A percentile compares a stretch with the other conserved stretches of the same genome.
Conservation (phyloP, 2,888 invertebrate genomes). For the Gymnoscelis rufifasciata region DNA sequence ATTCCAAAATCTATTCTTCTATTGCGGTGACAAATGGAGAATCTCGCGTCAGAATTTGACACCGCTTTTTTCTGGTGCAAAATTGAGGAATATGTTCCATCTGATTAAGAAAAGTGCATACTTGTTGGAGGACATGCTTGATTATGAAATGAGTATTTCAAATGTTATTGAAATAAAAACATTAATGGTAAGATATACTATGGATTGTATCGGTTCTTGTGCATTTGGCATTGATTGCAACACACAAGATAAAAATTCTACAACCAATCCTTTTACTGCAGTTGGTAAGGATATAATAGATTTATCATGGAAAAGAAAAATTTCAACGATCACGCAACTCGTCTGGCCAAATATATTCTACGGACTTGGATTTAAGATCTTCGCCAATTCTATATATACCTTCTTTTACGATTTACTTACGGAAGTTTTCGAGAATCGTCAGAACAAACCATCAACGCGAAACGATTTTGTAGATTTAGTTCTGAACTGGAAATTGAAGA, state of each 20-base stretch:
- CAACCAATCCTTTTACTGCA: conserved; percentile 35
- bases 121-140: conserved; percentile 30
- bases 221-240: conserved; percentile 41
- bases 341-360: conserved; percentile 44
- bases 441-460: conserved; percentile 33
- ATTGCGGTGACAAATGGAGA: conserved; percentile 36
- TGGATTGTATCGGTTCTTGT: conserved; percentile 40
- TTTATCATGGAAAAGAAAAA: conserved; percentile 24
- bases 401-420: conserved; percentile 39
- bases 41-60: conserved; percentile 36
- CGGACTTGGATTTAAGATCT: conserved; percentile 31
- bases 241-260: conserved; percentile 30
- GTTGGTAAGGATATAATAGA: conserved; percentile 34
- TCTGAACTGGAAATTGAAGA: conserved; percentile 37
- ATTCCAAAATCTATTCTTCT: conserved; percentile 36
- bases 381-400: conserved; percentile 29
- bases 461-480: conserved; percentile 51
- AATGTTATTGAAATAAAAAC: conserved; percentile 26
- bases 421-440: conserved; percentile 36
- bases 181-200: conserved; percentile 36
- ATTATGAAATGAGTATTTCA: conserved; percentile 20
- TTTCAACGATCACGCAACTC: conserved; percentile 26
- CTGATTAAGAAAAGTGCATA: conserved; percentile 34
- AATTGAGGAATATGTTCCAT: conserved; percentile 41
- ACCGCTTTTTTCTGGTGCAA: conserved; percentile 36